These are phyloP conservation scores for Oxyteleia sp. DNA, from an alignment of 2,888 invertebrate genomes.

Conservation along the genomic window DNA sequence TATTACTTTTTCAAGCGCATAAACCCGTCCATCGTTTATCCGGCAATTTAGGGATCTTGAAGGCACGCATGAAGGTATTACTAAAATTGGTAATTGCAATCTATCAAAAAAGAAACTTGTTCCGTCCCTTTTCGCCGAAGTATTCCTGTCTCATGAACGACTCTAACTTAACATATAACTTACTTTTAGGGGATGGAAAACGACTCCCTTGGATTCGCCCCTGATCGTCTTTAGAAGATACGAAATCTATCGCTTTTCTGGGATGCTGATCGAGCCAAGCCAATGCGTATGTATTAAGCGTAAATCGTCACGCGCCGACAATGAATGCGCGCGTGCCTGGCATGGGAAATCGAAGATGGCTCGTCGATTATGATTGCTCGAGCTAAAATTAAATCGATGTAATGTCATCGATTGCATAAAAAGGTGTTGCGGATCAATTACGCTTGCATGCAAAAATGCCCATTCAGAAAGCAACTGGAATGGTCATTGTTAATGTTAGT, in stretches of 20 bases:
- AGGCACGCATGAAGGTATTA: slow-evolving; percentile 27
- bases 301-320: slow-evolving; percentile 80
- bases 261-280: slow-evolving; percentile 83
- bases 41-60: slow-evolving; percentile 3
- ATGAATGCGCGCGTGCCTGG: slow-evolving; percentile 71
- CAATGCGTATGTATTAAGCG: slow-evolving; percentile 82
- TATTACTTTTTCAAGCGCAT: background rate
- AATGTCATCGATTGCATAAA: slow-evolving; percentile 80
- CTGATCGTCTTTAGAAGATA: slow-evolving; percentile 39
- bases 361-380: slow-evolving; percentile 57
- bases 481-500: no score
- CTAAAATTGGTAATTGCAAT: slow-evolving; percentile 35
- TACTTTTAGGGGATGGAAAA: background rate
- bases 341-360: slow-evolving; percentile 61
- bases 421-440: slow-evolving; percentile 7
- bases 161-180: background rate
- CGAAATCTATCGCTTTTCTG: slow-evolving; percentile 38
- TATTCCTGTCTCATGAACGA: background rate
- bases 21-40: slow-evolving; percentile 20
- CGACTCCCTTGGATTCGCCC: background rate
- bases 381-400: slow-evolving; percentile 72
- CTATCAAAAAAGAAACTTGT: background rate
- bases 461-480: background rate
- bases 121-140: background rate
- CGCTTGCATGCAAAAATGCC: background rate